Evolutionary conservation across 1,140 invertebrate species (phyloP).

Genomic region (Sarcophaga peregrina): DNA sequence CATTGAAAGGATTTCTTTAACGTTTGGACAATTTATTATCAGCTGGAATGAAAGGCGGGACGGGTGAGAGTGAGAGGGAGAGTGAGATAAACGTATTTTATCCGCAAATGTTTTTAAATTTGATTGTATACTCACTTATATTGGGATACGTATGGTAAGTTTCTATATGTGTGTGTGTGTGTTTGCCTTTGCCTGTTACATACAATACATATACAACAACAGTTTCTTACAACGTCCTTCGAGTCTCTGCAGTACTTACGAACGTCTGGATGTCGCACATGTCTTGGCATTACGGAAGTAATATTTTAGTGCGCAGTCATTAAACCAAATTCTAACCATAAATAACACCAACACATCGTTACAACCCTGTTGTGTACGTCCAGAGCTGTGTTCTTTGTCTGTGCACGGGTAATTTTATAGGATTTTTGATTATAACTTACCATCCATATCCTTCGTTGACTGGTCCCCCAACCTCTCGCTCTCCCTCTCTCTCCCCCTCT

Average conservation of each 20-base stretch:
- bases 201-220: no score
- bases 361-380: not conserved
- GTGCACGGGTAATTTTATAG: not conserved
- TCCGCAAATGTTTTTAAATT: not conserved
- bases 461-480: not conserved
- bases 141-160: no score
- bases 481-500: not conserved
- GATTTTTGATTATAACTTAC: conserved; percentile 25
- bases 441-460: conserved; percentile 13
- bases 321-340: conserved; percentile 36
- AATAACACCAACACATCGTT: conserved; percentile 32
- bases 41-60: not conserved
- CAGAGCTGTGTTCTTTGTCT: not conserved
- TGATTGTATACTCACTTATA: no score
- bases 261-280: conserved; percentile 36
- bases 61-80: not conserved
- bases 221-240: not conserved
- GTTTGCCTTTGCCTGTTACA: not conserved
- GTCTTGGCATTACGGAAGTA: conserved; percentile 39
- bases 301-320: conserved; percentile 40
- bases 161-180: not conserved
- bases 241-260: not conserved
- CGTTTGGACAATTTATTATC: conserved; percentile 35
- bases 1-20: conserved; percentile 37
- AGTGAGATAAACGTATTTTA: not conserved